Evolutionary conservation across 2,797 vertebrate genomes (phyloP).

Genomic region (Scomberomorus guttatus): DNA sequence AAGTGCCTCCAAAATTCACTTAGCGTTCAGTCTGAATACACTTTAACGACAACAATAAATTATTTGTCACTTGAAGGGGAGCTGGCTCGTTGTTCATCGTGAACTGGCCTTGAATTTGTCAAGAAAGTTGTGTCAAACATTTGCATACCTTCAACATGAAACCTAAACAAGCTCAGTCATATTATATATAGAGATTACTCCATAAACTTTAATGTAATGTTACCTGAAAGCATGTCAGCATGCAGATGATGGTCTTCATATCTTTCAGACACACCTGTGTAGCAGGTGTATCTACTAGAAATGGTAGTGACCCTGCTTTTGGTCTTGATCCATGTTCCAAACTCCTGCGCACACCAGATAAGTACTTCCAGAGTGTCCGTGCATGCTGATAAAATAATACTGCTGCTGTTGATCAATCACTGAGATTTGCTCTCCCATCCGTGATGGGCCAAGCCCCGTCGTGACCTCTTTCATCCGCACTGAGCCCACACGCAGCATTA

Average conservation of each 20-base stretch:
- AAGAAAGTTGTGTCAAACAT: background rate
- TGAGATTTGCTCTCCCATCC: slow-evolving; percentile 40
- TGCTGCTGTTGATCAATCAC: slow-evolving; percentile 39
- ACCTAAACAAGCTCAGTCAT: background rate
- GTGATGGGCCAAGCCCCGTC: slow-evolving; percentile 20
- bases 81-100: background rate
- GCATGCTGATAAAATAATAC: slow-evolving; percentile 22
- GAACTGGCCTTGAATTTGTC: background rate
- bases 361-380: slow-evolving; percentile 16
- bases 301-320: slow-evolving; percentile 2
- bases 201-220: background rate
- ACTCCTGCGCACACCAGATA: slow-evolving; percentile 35
- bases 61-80: no score
- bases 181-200: background rate
- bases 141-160: background rate
- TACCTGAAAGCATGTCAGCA: background rate
- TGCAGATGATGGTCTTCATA: background rate
- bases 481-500: slow-evolving; percentile 48
- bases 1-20: background rate
- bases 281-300: background rate
- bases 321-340: slow-evolving; percentile 1
- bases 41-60: background rate
- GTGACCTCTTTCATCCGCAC: slow-evolving; percentile 46
- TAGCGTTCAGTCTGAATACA: background rate
- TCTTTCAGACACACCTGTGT: background rate